These are phyloP conservation scores for Capitulum mitella DNA, from an alignment of 2,888 invertebrate species.

Conservation along the genomic window DNA sequence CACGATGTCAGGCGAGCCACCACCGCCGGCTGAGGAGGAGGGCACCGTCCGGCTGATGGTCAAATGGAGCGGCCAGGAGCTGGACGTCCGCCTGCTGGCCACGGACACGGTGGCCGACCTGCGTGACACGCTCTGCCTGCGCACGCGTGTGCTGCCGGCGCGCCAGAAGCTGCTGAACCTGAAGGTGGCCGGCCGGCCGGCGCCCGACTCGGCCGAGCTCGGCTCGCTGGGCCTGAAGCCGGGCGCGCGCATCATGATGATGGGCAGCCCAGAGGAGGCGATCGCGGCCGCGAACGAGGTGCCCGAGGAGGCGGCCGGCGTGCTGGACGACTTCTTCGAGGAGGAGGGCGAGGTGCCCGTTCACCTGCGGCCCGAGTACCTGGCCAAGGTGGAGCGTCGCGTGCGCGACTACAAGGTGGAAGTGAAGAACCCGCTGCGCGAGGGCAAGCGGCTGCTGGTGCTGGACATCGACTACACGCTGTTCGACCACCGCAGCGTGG, in stretches of 20 bases:
- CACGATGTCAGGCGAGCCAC: background rate
- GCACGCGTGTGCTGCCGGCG: slow-evolving; percentile 85
- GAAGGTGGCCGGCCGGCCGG: slow-evolving; percentile 70
- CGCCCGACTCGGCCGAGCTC: slow-evolving; percentile 28
- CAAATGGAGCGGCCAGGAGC: slow-evolving; percentile 92
- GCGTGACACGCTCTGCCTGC: slow-evolving; percentile 74
- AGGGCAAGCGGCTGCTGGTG: slow-evolving; percentile 81
- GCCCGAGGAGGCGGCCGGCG: slow-evolving; percentile 73
- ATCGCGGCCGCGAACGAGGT: slow-evolving; percentile 73
- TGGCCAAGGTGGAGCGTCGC: slow-evolving; percentile 59
- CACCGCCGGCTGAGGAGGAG: background rate
- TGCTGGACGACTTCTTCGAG: slow-evolving; percentile 85
- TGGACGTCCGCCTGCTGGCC: slow-evolving; percentile 62
- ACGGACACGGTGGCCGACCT: slow-evolving; percentile 69
- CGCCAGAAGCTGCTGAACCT: slow-evolving; percentile 88
- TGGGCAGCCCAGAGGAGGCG: slow-evolving; percentile 88
- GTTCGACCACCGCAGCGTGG: slow-evolving; percentile 89
- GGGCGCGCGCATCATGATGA: slow-evolving; percentile 78
- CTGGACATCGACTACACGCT: slow-evolving; percentile 94
- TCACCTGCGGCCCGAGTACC: slow-evolving; percentile 55
- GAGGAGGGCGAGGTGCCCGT: slow-evolving; percentile 68
- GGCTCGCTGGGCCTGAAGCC: slow-evolving; percentile 1
- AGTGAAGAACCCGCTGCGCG: slow-evolving; percentile 68
- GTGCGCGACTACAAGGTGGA: slow-evolving; percentile 48
- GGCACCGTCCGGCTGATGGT: slow-evolving; percentile 53